These are phyloP conservation scores for Aphidius ervi DNA, from an alignment of 1,140 invertebrate genomes.

Conservation along the genomic window DNA sequence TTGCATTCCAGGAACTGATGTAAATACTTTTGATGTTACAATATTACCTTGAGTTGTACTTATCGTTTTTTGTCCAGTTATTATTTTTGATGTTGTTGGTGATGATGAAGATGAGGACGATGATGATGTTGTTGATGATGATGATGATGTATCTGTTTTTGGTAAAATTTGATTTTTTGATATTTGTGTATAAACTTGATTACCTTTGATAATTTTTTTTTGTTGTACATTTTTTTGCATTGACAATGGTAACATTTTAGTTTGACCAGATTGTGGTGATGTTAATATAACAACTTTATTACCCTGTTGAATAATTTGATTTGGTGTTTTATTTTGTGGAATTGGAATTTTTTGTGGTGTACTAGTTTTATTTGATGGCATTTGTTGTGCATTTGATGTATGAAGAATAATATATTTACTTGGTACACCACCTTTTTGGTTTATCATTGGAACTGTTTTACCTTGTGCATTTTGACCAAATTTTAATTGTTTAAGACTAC, in stretches of 20 bases:
- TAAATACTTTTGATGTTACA: constrained; percentile 34
- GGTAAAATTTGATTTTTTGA: constrained; percentile 51
- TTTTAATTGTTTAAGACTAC: constrained; percentile 40
- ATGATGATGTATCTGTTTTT: constrained; percentile 32
- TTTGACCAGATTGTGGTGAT: constrained; percentile 37
- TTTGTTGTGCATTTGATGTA: constrained; percentile 43
- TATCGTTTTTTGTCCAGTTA: constrained; percentile 39
- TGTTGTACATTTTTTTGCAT: constrained; percentile 32
- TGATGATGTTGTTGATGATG: constrained; percentile 37
- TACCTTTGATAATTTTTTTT: constrained; percentile 47
- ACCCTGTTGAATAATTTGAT: constrained; percentile 43
- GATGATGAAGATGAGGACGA: constrained; percentile 41
- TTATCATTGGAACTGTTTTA: constrained; percentile 32
- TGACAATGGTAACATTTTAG: constrained; percentile 40
- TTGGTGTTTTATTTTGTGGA: constrained; percentile 27
- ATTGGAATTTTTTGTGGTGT: constrained; percentile 35
- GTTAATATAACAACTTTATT: constrained; percentile 46
- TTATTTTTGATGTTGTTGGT: constrained; percentile 52
- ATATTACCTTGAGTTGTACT: constrained; percentile 33
- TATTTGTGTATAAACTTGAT: constrained; percentile 35
- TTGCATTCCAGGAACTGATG: constrained; percentile 32
- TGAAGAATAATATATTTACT: constrained; percentile 64
- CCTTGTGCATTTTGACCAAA: constrained; percentile 32
- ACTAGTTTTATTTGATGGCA: constrained; percentile 36
- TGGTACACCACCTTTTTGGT: constrained; percentile 44